Base-by-base conservation (phyloP, 2,888 invertebrate species). In the Latrodectus hesperus region DNA sequence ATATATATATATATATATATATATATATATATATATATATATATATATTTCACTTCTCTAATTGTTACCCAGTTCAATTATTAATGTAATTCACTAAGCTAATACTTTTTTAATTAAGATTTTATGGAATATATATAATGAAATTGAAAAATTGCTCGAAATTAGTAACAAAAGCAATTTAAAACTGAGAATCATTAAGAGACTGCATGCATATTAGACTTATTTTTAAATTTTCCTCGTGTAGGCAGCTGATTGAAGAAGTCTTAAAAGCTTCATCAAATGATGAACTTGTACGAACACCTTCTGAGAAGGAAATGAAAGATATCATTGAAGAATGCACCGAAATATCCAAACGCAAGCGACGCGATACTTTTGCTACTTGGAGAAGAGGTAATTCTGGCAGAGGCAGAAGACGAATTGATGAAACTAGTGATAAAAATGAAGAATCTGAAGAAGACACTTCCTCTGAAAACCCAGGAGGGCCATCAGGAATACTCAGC, bases 281-380 rank as follows among this genome's bases (percentile, higher is more conserved):
- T 38, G 70, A 75, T 0, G 14, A 64, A 6, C 49, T 17, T 17
- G 38, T 85, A 16, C 80, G 52, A 10, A 49, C 51, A 0, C 75
- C 79, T 8, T 52, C 85, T 11, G 52, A 65, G 53, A 38, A 81
- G 0, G 81, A 87, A n/a, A 55, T 77, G 55, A 10, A 38, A 49
- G 49, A 67, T 16, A 26, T 87, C 9, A 52, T 77, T 0, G 72
- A 73, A 17, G 81, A 87, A 10, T 87, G 86, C 81, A 55, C 49
- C 49, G 72, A 72, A 9, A 72, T 77, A 22, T 76, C 75, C 1
- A 14, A 55, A 3, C 65, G 55, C 11, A 76, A 67, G 70, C 17
- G 65, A 22, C 38, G 70, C 17, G 70, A 22, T 12, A 55, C 55
- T 55, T 11, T 11, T 16, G 11, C 55, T 55, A 12, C 60, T n/a